These are phyloP conservation scores for Numida meleagris DNA, from an alignment of 2,113 vertebrate species.

Conservation along the genomic window DNA sequence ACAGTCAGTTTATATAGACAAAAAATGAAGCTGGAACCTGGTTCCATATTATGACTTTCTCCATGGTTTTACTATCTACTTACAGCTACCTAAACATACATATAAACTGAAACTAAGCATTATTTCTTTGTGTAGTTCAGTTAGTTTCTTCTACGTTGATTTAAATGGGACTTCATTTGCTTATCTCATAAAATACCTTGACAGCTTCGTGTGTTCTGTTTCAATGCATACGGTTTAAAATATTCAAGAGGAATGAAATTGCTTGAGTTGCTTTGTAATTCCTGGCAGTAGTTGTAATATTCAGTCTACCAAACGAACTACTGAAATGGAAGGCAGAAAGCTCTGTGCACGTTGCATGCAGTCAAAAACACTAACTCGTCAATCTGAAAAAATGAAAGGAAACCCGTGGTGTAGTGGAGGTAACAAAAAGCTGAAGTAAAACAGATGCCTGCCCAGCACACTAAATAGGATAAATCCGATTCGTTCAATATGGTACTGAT, in stretches of 20 bases:
- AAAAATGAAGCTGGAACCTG: background rate
- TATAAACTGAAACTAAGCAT: background rate
- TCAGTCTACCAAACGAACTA: background rate
- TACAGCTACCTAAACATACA: background rate
- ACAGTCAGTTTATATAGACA: background rate
- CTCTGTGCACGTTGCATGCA: background rate
- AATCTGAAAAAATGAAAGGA: background rate
- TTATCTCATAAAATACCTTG: background rate
- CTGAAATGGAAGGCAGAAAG: background rate
- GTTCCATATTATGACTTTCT: background rate
- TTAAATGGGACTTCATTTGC: background rate
- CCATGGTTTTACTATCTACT: background rate
- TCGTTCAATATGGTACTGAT: conserved; percentile 14
- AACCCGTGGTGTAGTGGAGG: background rate
- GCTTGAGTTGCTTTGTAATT: background rate
- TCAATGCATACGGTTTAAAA: background rate
- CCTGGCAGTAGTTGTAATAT: background rate
- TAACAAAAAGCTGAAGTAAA: conserved; percentile 42
- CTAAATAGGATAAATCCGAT: background rate
- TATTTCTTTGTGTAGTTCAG: background rate
- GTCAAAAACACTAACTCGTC: conserved; percentile 5
- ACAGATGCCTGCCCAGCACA: conserved; percentile 10
- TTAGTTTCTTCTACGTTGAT: background rate
- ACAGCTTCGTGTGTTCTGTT: background rate
- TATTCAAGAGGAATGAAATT: background rate